Base-by-base conservation (phyloP, 1,140 invertebrate species). In the Leguminivora glycinivorella region DNA sequence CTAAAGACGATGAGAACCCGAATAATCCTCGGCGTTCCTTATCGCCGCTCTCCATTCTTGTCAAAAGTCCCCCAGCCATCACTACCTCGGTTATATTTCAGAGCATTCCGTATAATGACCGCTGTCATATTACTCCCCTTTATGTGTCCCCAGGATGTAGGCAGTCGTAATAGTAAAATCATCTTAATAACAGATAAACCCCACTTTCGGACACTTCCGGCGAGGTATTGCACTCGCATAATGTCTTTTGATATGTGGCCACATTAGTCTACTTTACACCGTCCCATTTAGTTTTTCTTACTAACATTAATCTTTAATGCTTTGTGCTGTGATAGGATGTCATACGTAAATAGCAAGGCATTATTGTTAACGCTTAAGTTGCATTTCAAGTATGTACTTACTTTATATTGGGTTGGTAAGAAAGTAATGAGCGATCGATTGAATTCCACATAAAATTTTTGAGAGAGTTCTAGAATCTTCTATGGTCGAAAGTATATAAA, bases 121-220 rank as follows among this genome's bases (percentile, higher is more conserved):
- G 68, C 52, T 66, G 69, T 24, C 69, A 67, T 69, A 56, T 75
- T 74, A 75, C 67, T 52, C 47, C 25, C 52, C 56, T 83, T 84
- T 78, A 85, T 83, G 78, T 72, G 70, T 72, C 31, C 66, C 71
- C 84, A 76, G 78, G 78, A 88, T 84, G 83, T 84, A 84, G 58
- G 58, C 58, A 63, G 78, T 75, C 74, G 78, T 83, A 81, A 85
- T 80, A 86, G 81, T 87, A 84, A 85, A 87, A 87, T 84, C 76
- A 87, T 87, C 80, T 84, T 87, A 85, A 84, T 85, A 85, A 77
- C 81, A 73, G 77, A 80, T 87, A 85, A 88, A 85, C 69, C 70
- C 71, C 67, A 70, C 82, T 79, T 82, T 84, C 70, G 70, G 52
- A 26, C 34, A 68, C 72, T 70, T 74, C 72, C 69, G 74, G 73